Conservation (phyloP, 2,888 invertebrate species). For the Brachypalpus laphriformis region DNA sequence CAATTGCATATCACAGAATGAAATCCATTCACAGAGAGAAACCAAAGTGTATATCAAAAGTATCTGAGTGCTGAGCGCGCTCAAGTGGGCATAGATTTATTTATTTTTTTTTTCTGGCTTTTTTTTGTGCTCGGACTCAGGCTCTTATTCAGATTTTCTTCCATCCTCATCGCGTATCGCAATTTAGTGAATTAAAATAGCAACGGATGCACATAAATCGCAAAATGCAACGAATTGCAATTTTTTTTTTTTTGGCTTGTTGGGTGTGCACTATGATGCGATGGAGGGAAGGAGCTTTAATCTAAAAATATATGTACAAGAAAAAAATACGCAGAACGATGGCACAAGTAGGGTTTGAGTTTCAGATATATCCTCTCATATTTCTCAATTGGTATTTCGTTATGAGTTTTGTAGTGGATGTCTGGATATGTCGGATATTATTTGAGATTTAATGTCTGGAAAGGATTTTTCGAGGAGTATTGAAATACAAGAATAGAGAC, state of each 20-base stretch:
- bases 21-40: constrained; percentile 55
- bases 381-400: constrained; percentile 28
- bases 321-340: background rate
- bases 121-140: constrained; percentile 2
- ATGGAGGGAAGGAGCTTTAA: constrained; percentile 18
- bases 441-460: background rate
- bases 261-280: constrained; percentile 14
- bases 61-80: constrained; percentile 41
- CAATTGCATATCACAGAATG: constrained; percentile 49
- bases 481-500: background rate
- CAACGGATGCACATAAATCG: constrained; percentile 62
- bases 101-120: background rate
- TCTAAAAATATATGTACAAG: constrained; percentile 28
- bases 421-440: background rate
- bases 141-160: constrained; percentile 42
- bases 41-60: constrained; percentile 25
- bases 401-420: constrained; percentile 24
- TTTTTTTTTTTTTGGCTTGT: background rate
- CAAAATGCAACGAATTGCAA: constrained; percentile 44
- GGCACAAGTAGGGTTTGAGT: background rate
- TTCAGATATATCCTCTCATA: constrained; percentile 19
- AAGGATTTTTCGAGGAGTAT: background rate
- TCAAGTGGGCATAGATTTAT: constrained; percentile 51
- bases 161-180: constrained; percentile 44
- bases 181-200: constrained; percentile 69